These are phyloP conservation scores for Zaprionus bogoriensis DNA, from an alignment of 2,888 invertebrate species.

Conservation along the genomic window DNA sequence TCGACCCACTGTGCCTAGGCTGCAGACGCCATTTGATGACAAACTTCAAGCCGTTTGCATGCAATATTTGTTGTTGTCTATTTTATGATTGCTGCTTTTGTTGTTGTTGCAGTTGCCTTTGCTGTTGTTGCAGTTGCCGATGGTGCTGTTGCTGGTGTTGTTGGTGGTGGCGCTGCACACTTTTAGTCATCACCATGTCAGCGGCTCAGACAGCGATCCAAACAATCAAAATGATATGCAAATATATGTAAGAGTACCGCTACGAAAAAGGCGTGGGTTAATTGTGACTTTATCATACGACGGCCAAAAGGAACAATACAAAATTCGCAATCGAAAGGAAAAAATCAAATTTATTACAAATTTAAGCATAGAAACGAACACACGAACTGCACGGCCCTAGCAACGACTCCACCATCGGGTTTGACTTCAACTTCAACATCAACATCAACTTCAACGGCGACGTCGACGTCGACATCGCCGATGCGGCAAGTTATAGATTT, in stretches of 20 bases:
- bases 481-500: conserved; percentile 78
- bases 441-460: conserved; percentile 18
- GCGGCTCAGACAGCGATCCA: conserved; percentile 55
- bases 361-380: conserved; percentile 72
- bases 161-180: conserved; percentile 54
- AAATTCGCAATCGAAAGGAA: conserved; percentile 76
- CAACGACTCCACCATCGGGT: conserved; percentile 32
- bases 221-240: conserved; percentile 80
- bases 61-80: conserved; percentile 66
- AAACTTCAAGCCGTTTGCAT: conserved; percentile 72
- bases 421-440: conserved; percentile 21
- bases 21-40: conserved; percentile 74
- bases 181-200: conserved; percentile 76
- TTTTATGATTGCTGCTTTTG: conserved; percentile 50
- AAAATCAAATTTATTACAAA: conserved; percentile 79
- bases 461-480: conserved; percentile 30
- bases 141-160: conserved; percentile 39
- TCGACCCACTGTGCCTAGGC: conserved; percentile 38
- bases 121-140: conserved; percentile 41
- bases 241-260: conserved; percentile 79
- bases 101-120: conserved; percentile 50
- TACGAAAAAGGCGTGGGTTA: conserved; percentile 81
- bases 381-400: conserved; percentile 19
- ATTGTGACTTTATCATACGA: conserved; percentile 79
- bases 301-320: conserved; percentile 51